Percentiles rank a stretch among this genome's conserved stretches.
These are phyloP conservation scores for Novumbra hubbsi DNA, from an alignment of 2,797 vertebrate genomes.

Conservation along the genomic window DNA sequence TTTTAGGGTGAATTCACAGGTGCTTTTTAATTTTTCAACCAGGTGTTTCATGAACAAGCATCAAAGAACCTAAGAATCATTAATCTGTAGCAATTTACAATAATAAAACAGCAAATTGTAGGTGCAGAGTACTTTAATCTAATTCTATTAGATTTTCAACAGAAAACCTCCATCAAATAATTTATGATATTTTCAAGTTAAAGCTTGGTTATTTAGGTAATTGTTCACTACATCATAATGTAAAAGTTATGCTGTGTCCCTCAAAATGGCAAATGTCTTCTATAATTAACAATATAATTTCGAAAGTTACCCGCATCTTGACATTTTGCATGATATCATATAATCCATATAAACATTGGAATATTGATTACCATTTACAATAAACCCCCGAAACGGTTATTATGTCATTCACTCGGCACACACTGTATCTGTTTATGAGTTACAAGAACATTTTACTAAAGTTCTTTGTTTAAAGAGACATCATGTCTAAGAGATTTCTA, in stretches of 20 bases:
- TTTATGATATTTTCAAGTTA: slow-evolving; percentile 80
- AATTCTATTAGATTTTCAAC: slow-evolving; percentile 83
- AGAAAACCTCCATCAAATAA: slow-evolving; percentile 83
- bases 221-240: slow-evolving; percentile 79
- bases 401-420: slow-evolving; percentile 39
- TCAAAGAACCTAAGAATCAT: slow-evolving; percentile 71
- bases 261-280: slow-evolving; percentile 64
- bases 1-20: slow-evolving; percentile 65
- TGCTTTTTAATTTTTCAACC: slow-evolving; percentile 57
- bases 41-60: slow-evolving; percentile 70
- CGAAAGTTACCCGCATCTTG: slow-evolving; percentile 55
- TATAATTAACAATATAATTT: slow-evolving; percentile 66
- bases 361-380: slow-evolving; percentile 54
- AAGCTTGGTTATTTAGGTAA: slow-evolving; percentile 83
- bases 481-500: background rate
- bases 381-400: slow-evolving; percentile 61
- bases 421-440: slow-evolving; percentile 28
- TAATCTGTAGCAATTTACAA: slow-evolving; percentile 79
- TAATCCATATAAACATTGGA: slow-evolving; percentile 51
- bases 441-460: background rate
- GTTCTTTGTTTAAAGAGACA: slow-evolving; percentile 21
- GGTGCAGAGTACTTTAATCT: too few species aligned
- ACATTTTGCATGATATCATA: slow-evolving; percentile 55
- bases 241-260: slow-evolving; percentile 74
- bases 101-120: slow-evolving; percentile 80